These are phyloP conservation scores for Poecile atricapillus DNA, from an alignment of 2,113 vertebrate genomes.

Conservation along the genomic window DNA sequence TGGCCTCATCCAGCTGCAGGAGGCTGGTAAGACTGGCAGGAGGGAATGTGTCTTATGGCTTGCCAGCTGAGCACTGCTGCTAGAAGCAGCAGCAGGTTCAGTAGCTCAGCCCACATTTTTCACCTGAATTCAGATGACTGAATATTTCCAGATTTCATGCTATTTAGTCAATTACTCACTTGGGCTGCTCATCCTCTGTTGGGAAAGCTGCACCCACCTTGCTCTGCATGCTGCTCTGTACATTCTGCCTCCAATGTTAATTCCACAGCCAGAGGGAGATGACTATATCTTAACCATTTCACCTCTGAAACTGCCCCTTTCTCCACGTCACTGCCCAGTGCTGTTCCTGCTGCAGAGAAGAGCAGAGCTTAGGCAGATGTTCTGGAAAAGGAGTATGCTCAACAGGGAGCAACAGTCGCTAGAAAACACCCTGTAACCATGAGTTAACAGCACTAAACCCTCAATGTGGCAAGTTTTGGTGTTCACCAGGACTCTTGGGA, in stretches of 20 bases:
- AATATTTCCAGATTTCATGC: constrained; percentile 15
- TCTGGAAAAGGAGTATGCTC: not conserved
- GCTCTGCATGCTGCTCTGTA: not conserved
- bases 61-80: not conserved
- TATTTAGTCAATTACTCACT: constrained; percentile 41
- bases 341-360: not conserved
- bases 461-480: not conserved
- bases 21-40: not conserved
- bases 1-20: not conserved
- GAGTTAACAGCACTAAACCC: not conserved
- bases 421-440: not conserved
- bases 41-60: rapidly evolving
- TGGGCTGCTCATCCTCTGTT: not conserved
- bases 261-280: not conserved
- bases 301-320: not conserved
- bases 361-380: not conserved
- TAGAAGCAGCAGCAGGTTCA: constrained; percentile 6
- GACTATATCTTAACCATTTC: not conserved
- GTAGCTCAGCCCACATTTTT: constrained; percentile 12
- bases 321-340: not conserved
- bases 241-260: not conserved
- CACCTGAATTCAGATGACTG: constrained; percentile 34
- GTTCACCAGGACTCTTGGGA: not conserved
- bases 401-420: not conserved
- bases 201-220: not conserved